Base-by-base conservation (phyloP, 30 jellyfish, hydroid and myxozoan species). In the Rhopilema esculentum region DNA sequence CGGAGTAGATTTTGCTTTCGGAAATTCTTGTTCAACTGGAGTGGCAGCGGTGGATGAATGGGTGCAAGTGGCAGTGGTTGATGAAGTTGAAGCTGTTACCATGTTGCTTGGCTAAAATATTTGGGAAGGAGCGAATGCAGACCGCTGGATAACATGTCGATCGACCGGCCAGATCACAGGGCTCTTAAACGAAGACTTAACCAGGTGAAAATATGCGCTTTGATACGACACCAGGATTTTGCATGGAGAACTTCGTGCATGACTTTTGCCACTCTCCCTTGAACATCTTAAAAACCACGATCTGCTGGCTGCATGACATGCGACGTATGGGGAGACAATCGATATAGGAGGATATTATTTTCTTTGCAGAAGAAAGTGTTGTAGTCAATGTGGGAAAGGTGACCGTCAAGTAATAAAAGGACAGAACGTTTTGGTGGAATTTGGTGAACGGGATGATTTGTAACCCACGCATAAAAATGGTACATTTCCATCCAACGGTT, bases 81-180 rank as follows among this genome's bases (percentile, higher is more conserved):
- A 40, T 40, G 57, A 40, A 40, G 57, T 40, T 40, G 57, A 40
- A 40, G 57, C 57, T 40, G 57, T 40, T 40, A 40, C 57, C 57
- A 40, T 6, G 57, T 40, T 40, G 57, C 57, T 40, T 40, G 57
- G 57, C 57, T 72, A 8, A 33, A 78, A 78, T 25, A 78, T 18
- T 30, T 78, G 63, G 23, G 61, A 24, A 22, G 88, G 88, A 33
- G 88, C 79, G 33, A 78, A 62, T 76, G 64, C 28, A 25, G 67
- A 78, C 79, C 66, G 77, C 17, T 72, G 82, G 23, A 64, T 77
- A 7, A 82, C 93, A n/a, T 85, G 81, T 25, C 76, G 87, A 72
- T 84, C 69, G 27, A 71, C 86, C 22, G 92, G 92, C 92, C 92
- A 67, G 53, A 69, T 84, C 24, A 88, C 92, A 20, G 92, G 19